Evolutionary conservation across 2,888 invertebrate species (phyloP).

Genomic region (Ptilodon capucinus): DNA sequence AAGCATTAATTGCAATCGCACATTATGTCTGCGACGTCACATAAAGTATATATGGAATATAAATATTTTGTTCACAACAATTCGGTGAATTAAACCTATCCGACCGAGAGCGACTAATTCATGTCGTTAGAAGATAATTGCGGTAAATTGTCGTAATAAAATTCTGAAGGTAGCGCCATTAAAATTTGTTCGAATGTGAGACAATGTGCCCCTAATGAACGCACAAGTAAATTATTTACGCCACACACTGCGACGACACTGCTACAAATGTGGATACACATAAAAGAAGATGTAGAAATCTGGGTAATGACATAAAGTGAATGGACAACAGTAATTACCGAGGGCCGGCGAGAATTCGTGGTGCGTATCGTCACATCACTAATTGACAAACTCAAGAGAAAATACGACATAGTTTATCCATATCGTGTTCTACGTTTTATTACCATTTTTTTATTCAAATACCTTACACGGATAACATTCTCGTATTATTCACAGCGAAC

Average conservation of each 20-base stretch:
- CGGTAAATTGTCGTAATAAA: conserved; percentile 63
- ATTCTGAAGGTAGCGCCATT: conserved; percentile 66
- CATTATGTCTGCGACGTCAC: conserved; percentile 21
- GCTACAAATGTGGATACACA: conserved; percentile 61
- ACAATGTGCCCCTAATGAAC: conserved; percentile 74
- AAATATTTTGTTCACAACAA: conserved; percentile 16
- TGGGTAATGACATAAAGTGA: conserved; percentile 76
- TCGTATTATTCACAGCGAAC: conserved; percentile 54
- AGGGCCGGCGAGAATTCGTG: conserved; percentile 57
- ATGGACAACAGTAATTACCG: conserved; percentile 77
- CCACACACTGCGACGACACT: conserved; percentile 62
- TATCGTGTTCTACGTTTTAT: conserved; percentile 38
- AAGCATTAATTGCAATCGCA: conserved; percentile 22
- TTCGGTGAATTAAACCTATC: conserved; percentile 32
- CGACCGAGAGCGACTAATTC: conserved; percentile 40
- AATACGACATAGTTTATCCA: conserved; percentile 30
- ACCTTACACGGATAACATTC: conserved; percentile 22
- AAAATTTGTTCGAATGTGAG: conserved; percentile 61
- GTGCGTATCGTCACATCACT: conserved; percentile 72
- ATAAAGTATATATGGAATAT: conserved; percentile 18
- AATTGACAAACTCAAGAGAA: conserved; percentile 61
- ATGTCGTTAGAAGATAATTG: conserved; percentile 52
- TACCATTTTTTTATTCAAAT: conserved; percentile 19
- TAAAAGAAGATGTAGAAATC: conserved; percentile 75
- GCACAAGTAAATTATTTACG: conserved; percentile 76